Evolutionary conservation across 2,888 invertebrate species (phyloP).

Genomic region (Chymomyza amoena): DNA sequence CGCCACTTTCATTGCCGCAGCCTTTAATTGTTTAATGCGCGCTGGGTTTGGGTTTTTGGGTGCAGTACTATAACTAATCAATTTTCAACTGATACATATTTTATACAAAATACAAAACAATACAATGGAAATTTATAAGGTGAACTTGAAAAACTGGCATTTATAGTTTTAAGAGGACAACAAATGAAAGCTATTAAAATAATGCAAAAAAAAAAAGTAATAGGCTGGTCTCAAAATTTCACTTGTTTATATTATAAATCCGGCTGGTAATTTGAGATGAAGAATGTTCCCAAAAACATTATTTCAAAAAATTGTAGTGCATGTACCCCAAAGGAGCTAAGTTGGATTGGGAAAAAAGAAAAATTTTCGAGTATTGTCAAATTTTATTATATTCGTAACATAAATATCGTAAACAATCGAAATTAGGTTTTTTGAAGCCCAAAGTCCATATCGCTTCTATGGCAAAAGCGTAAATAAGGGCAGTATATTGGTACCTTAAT

Average conservation of each 20-base stretch:
- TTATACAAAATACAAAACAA: slow-evolving; percentile 21
- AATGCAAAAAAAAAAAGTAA: background rate
- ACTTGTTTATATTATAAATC: background rate
- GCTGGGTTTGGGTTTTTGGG: slow-evolving; percentile 17
- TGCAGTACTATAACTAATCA: background rate
- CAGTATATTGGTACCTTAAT: no score
- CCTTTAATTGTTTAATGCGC: slow-evolving; percentile 23
- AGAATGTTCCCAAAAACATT: background rate
- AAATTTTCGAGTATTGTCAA: no score
- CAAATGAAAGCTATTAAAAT: slow-evolving; percentile 13
- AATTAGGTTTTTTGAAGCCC: no score
- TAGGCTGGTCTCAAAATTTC: slow-evolving; percentile 15
- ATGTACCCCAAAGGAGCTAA: no score
- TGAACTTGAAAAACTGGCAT: slow-evolving; percentile 56
- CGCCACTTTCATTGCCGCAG: slow-evolving; percentile 41
- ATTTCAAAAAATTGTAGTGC: background rate
- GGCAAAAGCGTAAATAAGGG: no score
- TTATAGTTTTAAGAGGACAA: slow-evolving; percentile 41
- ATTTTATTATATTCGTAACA: no score
- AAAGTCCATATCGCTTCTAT: no score
- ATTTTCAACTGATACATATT: background rate
- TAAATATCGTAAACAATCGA: no score
- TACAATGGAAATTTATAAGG: slow-evolving; percentile 6
- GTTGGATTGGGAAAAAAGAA: no score
- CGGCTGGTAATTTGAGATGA: background rate